Percentiles rank a stretch among this genome's conserved stretches.
Evolutionary conservation across 1,140 invertebrate genomes (phyloP).

Genomic region (Psilanteris sp.): DNA sequence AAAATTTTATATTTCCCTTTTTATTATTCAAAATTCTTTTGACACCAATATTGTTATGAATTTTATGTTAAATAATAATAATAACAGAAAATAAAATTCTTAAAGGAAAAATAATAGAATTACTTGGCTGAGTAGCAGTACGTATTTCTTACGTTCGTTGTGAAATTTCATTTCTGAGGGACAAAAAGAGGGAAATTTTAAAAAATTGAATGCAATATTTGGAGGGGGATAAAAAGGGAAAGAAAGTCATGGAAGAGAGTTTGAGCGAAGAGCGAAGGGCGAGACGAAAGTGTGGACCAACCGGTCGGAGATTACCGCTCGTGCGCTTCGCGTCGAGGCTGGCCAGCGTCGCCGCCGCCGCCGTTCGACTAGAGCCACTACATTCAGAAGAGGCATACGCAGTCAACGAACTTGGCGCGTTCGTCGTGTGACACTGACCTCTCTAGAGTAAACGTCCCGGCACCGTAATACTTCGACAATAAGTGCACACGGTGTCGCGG

Average conservation of each 20-base stretch:
- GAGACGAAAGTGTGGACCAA: constrained; percentile 65
- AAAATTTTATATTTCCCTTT: no score
- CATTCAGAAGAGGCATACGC: constrained; percentile 50
- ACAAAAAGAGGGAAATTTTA: background rate
- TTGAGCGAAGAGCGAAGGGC: constrained; percentile 53
- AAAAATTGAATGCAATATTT: constrained; percentile 7
- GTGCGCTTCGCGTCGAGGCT: constrained; percentile 36
- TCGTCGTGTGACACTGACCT: constrained; percentile 60
- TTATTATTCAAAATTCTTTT: no score
- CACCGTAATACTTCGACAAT: constrained; percentile 42
- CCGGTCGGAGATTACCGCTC: constrained; percentile 62
- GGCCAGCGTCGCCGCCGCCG: constrained; percentile 33
- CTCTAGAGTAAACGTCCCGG: constrained; percentile 57
- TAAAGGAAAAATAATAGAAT: no score
- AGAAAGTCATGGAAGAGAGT: constrained; percentile 32
- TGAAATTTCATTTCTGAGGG: no score
- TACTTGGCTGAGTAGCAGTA: no score
- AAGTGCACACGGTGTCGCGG: constrained; percentile 15
- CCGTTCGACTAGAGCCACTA: constrained; percentile 41
- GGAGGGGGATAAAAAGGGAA: constrained; percentile 23
- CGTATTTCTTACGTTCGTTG: no score
- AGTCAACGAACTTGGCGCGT: constrained; percentile 64
- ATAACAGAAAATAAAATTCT: no score
- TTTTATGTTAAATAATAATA: no score
- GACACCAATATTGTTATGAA: no score